Evolutionary conservation across 2,113 vertebrate species (phyloP).

Genomic region (Atrichornis clamosus): DNA sequence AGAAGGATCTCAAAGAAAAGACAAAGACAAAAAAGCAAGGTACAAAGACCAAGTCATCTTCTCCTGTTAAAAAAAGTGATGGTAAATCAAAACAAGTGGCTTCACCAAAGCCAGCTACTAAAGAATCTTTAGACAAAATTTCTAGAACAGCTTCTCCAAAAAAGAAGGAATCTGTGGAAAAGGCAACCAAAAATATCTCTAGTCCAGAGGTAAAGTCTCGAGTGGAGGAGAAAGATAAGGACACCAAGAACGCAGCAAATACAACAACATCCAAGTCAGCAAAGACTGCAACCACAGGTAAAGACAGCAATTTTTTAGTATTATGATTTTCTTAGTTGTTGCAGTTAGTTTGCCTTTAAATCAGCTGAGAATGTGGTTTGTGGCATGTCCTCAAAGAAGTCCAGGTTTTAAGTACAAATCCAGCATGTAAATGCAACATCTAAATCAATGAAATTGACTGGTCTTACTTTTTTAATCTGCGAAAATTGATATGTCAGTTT

Average conservation of each 20-base stretch:
- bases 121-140: constrained; percentile 81
- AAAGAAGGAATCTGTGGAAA: constrained; percentile 82
- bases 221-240: constrained; percentile 89
- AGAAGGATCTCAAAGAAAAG: constrained; percentile 88
- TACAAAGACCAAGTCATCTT: constrained; percentile 85
- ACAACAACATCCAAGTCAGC: constrained; percentile 85
- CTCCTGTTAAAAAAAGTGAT: constrained; percentile 86
- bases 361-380: not conserved
- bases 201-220: constrained; percentile 75
- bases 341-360: not conserved
- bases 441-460: not conserved
- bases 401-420: not conserved
- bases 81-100: constrained; percentile 77
- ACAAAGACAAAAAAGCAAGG: constrained; percentile 88
- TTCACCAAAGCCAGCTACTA: constrained; percentile 81
- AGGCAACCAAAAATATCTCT: constrained; percentile 69
- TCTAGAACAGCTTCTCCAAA: constrained; percentile 87
- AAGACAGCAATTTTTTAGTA: not conserved
- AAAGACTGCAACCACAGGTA: constrained; percentile 86
- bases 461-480: not conserved
- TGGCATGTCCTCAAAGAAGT: not conserved
- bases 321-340: not conserved
- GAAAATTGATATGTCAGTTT: not conserved
- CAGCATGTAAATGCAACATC: not conserved
- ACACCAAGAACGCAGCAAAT: constrained; percentile 93